These are phyloP conservation scores for Puntigrus tetrazona DNA, from an alignment of 2,113 vertebrate genomes.

Conservation along the genomic window DNA sequence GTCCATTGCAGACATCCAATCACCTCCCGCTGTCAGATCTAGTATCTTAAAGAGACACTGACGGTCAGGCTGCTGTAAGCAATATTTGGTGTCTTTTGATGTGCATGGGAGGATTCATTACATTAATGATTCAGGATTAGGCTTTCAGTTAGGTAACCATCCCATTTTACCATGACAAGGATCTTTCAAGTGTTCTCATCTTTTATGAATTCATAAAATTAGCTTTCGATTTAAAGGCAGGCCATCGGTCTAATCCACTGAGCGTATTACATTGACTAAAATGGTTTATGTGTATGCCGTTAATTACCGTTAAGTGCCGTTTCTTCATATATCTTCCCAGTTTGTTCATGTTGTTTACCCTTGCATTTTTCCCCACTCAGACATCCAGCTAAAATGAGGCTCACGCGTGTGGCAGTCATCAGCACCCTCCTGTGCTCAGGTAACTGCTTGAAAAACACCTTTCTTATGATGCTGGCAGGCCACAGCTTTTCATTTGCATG, in stretches of 20 bases:
- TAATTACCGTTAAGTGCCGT: neutral
- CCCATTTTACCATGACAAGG: neutral
- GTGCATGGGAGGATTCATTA: neutral
- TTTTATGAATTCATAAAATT: neutral
- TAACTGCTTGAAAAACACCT: conserved; percentile 3
- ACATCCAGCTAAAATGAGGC: conserved; percentile 32
- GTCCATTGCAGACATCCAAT: conserved; percentile 6
- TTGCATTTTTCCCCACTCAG: conserved; percentile 18
- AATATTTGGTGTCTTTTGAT: neutral
- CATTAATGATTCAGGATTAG: conserved; percentile 20
- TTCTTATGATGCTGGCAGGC: neutral
- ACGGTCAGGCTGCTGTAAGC: neutral
- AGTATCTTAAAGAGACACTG: neutral
- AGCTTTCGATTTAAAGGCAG: neutral
- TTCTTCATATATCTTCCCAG: neutral
- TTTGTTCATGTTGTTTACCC: neutral
- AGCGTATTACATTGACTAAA: neutral
- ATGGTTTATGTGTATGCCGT: neutral
- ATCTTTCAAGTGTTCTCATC: conserved; percentile 7
- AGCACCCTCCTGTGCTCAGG: conserved; percentile 42
- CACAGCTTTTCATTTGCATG: neutral
- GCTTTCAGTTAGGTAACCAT: neutral
- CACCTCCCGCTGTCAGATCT: neutral
- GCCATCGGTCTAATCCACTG: neutral
- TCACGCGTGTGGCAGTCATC: conserved; percentile 20